Conservation (phyloP, 2,797 vertebrate species). For the Cirrhinus mrigala region DNA sequence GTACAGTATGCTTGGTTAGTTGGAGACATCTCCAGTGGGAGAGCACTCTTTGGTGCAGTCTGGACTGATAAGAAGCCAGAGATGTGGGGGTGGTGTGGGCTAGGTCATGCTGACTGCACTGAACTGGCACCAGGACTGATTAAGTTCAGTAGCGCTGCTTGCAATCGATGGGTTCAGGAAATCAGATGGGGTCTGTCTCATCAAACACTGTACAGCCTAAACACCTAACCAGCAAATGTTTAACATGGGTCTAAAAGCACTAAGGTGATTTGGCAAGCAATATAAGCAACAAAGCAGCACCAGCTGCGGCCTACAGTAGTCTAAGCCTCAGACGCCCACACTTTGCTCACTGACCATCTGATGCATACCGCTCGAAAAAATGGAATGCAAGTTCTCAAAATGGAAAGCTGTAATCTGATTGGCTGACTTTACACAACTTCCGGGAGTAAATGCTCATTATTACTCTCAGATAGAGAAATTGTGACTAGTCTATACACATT, state of each 20-base stretch:
- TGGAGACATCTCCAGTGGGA: constrained; percentile 7
- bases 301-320: constrained; percentile 24
- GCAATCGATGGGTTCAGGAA: constrained; percentile 55
- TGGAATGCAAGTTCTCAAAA: neutral
- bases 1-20: constrained; percentile 6
- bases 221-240: constrained; percentile 21
- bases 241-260: constrained; percentile 24
- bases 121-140: constrained; percentile 42
- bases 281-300: constrained; percentile 18
- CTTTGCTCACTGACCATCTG: constrained; percentile 25
- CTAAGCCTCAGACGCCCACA: constrained; percentile 26
- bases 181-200: constrained; percentile 52
- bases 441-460: neutral
- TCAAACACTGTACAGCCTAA: constrained; percentile 37
- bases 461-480: neutral
- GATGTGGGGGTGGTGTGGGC: constrained; percentile 13
- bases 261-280: constrained; percentile 8
- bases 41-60: constrained; percentile 15
- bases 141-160: constrained; percentile 41
- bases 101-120: constrained; percentile 25
- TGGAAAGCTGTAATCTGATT: constrained; percentile 8
- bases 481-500: neutral
- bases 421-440: neutral
- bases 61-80: constrained; percentile 21
- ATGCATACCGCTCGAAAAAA: neutral